These are phyloP conservation scores for Drosophila bocqueti DNA, from an alignment of 1,140 invertebrate genomes.

Conservation along the genomic window DNA sequence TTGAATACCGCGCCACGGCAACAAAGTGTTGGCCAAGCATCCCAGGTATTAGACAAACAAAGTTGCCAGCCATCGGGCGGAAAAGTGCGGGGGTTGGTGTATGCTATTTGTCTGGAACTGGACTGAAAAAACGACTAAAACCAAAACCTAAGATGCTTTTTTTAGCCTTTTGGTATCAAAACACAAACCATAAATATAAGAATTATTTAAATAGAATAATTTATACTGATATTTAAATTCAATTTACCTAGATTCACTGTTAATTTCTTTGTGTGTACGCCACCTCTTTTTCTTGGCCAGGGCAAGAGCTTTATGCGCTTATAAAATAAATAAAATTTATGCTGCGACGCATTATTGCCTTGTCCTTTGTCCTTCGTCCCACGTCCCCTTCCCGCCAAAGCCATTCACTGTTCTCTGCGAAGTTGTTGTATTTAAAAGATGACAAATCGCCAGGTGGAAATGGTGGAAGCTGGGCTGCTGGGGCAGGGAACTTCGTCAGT, in stretches of 20 bases:
- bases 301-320: constrained; percentile 72
- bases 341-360: constrained; percentile 81
- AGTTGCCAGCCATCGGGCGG: constrained; percentile 60
- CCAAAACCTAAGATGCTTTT: too few relatives aligned
- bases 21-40: constrained; percentile 60
- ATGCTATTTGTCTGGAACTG: constrained; percentile 34
- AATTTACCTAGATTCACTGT: background rate
- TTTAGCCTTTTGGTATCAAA: background rate
- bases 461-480: constrained; percentile 8
- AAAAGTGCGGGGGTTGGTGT: background rate
- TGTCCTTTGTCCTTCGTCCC: constrained; percentile 65
- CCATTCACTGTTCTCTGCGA: constrained; percentile 28
- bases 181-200: background rate
- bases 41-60: constrained; percentile 67
- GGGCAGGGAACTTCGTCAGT: constrained; percentile 28
- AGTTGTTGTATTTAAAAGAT: constrained; percentile 78
- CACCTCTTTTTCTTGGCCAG: constrained; percentile 62
- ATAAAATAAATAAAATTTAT: constrained; percentile 84
- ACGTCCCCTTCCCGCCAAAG: constrained; percentile 3
- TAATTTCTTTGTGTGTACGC: constrained; percentile 11
- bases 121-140: background rate
- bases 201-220: too few relatives aligned
- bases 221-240: background rate
- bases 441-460: constrained; percentile 79
- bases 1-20: constrained; percentile 54